Percentiles rank a stretch among this genome's conserved stretches.
These are phyloP conservation scores for Forficula auricularia DNA, from an alignment of 1,140 invertebrate genomes.

Conservation along the genomic window DNA sequence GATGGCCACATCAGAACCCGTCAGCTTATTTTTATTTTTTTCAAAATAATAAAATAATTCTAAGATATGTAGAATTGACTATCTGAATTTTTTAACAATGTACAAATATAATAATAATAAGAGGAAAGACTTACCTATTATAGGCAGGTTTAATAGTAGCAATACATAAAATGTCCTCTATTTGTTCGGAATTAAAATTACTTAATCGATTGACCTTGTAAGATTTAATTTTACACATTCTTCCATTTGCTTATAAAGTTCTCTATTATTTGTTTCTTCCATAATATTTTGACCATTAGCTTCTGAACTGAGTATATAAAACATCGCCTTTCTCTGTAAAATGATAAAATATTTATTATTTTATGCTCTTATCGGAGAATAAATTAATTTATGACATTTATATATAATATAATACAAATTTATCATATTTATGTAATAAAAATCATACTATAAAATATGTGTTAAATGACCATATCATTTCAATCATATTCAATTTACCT, in stretches of 20 bases:
- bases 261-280: background rate
- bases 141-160: constrained; percentile 5
- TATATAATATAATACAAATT: no score
- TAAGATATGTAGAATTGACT: no score
- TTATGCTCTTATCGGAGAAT: background rate
- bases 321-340: background rate
- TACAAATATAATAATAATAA: no score
- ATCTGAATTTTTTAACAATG: no score
- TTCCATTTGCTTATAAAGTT: constrained; percentile 7
- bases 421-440: no score
- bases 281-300: background rate
- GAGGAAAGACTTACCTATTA: constrained; percentile 1
- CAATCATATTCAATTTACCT: no score
- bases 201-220: constrained; percentile 35
- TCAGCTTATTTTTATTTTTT: no score
- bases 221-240: constrained; percentile 4
- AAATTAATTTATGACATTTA: background rate
- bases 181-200: constrained; percentile 42
- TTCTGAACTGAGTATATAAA: background rate
- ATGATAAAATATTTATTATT: background rate
- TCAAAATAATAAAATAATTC: no score
- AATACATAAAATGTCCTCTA: constrained; percentile 18
- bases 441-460: no score
- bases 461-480: no score
- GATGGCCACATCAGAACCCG: no score